These are phyloP conservation scores for Agrochola circellaris DNA, from an alignment of 2,888 invertebrate genomes.

Conservation along the genomic window DNA sequence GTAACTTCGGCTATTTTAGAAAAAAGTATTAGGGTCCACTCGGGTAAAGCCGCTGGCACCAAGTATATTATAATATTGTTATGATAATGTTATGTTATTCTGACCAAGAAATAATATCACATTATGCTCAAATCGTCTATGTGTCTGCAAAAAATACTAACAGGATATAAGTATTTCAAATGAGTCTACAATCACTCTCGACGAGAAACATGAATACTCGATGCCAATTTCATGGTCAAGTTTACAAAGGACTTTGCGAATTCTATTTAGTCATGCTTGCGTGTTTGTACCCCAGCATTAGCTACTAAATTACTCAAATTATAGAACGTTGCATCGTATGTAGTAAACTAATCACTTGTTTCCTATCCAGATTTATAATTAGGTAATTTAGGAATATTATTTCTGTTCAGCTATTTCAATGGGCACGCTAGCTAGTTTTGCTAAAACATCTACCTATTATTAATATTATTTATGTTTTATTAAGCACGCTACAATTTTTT, in stretches of 20 bases:
- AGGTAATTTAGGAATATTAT: constrained; percentile 41
- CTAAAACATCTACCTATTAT: too few relatives aligned
- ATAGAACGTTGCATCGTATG: constrained; percentile 25
- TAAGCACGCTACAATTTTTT: too few relatives aligned
- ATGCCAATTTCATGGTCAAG: constrained; percentile 25
- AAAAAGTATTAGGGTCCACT: too few relatives aligned
- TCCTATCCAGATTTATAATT: constrained; percentile 35
- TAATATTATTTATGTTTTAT: too few relatives aligned
- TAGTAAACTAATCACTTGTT: constrained; percentile 38
- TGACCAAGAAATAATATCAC: neutral
- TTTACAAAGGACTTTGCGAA: constrained; percentile 24
- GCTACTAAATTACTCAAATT: constrained; percentile 44
- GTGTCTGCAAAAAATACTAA: constrained; percentile 12
- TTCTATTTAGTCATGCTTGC: constrained; percentile 34
- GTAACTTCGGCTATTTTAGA: too few relatives aligned
- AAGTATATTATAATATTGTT: too few relatives aligned
- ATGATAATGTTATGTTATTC: neutral
- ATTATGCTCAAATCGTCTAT: neutral
- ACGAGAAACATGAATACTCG: neutral
- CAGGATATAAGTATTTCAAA: constrained; percentile 4
- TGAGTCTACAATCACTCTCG: constrained; percentile 9
- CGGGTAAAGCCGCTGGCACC: too few relatives aligned
- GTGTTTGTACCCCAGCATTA: constrained; percentile 27
- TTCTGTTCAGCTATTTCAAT: constrained; percentile 6
- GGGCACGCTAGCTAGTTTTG: constrained; percentile 7